phyloP scores from a whole-genome alignment of 2,113 vertebrate species.

The Mastomys coucha region DNA sequence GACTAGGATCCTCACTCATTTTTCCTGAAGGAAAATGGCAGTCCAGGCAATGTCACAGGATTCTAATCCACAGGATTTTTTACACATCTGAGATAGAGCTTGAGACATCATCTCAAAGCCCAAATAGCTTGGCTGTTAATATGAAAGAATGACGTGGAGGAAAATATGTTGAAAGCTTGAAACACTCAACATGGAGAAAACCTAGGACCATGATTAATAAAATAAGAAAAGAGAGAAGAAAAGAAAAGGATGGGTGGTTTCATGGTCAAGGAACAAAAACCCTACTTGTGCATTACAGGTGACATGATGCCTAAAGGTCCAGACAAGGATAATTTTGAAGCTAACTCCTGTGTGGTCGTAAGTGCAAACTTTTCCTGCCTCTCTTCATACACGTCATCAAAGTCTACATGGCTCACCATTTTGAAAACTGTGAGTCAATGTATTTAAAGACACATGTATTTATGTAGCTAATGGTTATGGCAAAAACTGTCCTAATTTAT shows the following conservation, averaged over 20 bases:
- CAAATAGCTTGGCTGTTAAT: background rate
- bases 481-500: background rate
- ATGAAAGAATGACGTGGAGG: background rate
- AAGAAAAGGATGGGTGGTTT: background rate
- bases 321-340: background rate
- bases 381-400: background rate
- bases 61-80: background rate
- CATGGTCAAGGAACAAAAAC: background rate
- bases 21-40: background rate
- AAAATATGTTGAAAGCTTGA: background rate
- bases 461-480: background rate
- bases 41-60: background rate
- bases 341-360: background rate
- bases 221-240: background rate
- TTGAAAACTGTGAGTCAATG: background rate
- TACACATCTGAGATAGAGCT: background rate
- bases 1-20: background rate
- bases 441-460: background rate
- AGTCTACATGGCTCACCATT: background rate
- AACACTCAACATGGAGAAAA: background rate
- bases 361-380: background rate
- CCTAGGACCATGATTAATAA: background rate
- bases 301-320: fast-evolving
- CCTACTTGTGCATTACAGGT: fast-evolving
- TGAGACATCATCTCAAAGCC: background rate